Evolutionary conservation across 1,140 invertebrate genomes (phyloP), one percentile per base, ranked within the genome.

Genomic region (Daktulosphaira vitifoliae): DNA sequence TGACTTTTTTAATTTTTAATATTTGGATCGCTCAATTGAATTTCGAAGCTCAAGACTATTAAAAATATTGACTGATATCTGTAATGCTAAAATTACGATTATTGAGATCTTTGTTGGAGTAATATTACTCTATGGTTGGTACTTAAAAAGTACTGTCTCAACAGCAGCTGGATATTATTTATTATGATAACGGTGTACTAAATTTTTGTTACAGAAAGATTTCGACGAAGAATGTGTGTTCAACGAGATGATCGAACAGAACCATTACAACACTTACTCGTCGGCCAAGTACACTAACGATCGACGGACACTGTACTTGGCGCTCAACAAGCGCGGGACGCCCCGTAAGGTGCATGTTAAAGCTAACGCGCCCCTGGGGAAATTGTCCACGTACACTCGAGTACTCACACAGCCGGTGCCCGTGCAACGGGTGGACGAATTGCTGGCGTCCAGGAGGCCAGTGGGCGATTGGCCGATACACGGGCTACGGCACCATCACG

Each of bases 201-300:
- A n/a, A n/a, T n/a, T n/a, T 33, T 33, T 26, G 39, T 89, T 87
- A 71, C 86, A 90, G 88, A 83, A 80, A 74, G 83, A 87, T 71
- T 86, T 85, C 77, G 82, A 81, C 68, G 83, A 88, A 70, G 88
- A 90, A 73, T 92, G 89, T 77, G 79, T 89, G 69, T 90, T 91
- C 80, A 86, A 88, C 74, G 88, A 92, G 74, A 86, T 83, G 72
- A 83, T 90, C 74, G 85, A 88, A 73, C 81, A 85, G 73, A 84
- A 89, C 74, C 84, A 88, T 73, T 90, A 90, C 79, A 90, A 90
- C 75, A 87, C 86, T 7, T 92, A 91, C 76, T 87, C 85, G 68
- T 87, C 85, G 64, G 81, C 79, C 59, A 81, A 82, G 72, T 86
- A 88, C 79, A 87, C 85, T 9, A 84, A 82, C 70, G 74, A 78